Evolutionary conservation across 2,797 vertebrate genomes (phyloP).

Genomic region (Sarcophilus harrisii): DNA sequence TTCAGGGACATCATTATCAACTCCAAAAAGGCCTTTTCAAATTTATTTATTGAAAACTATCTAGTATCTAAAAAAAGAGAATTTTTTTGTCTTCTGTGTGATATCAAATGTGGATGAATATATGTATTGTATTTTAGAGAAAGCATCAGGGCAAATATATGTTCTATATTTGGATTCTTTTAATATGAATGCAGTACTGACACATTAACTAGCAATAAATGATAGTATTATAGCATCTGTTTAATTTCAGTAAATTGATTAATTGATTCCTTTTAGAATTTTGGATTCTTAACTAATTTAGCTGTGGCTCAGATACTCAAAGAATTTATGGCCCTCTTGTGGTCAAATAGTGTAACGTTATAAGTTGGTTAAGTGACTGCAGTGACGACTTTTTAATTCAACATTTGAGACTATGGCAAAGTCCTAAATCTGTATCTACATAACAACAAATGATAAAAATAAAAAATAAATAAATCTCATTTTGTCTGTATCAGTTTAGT

Average conservation of each 20-base stretch:
- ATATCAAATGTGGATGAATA: neutral
- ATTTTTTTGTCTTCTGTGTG: neutral
- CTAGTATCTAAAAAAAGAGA: neutral
- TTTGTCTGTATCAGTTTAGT: neutral
- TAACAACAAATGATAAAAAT: neutral
- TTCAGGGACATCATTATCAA: neutral
- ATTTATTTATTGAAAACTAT: neutral
- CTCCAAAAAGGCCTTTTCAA: neutral
- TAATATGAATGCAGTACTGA: neutral
- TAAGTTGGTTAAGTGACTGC: neutral
- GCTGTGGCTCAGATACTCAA: neutral
- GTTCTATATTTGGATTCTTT: neutral
- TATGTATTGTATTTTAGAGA: neutral
- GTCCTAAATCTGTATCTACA: slow-evolving; percentile 3
- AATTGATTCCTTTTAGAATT: neutral
- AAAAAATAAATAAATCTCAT: neutral
- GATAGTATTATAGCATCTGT: neutral
- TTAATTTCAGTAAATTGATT: slow-evolving; percentile 31
- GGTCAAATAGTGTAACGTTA: slow-evolving; percentile 63
- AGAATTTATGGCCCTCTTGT: slow-evolving; percentile 79
- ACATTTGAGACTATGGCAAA: slow-evolving; percentile 18
- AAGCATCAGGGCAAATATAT: neutral
- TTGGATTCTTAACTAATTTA: neutral
- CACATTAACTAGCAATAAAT: neutral
- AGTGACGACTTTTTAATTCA: slow-evolving; percentile 15